Conservation (phyloP, 2,797 vertebrate genomes). For the Falco novaeseelandiae region DNA sequence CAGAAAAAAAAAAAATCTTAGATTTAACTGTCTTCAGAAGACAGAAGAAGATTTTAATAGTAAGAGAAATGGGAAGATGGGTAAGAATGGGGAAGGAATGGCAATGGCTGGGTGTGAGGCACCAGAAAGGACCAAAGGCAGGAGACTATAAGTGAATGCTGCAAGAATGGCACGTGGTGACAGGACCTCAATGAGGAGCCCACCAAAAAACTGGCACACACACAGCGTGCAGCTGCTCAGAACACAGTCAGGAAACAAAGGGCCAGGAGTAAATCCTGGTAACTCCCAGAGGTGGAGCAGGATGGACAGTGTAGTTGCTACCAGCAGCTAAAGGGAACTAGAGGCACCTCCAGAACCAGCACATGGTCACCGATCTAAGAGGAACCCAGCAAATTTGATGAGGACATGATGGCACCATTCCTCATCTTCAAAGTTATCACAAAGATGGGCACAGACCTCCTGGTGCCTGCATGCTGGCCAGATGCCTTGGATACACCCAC, state of each 20-base stretch:
- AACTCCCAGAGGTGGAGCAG: background rate
- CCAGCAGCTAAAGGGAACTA: background rate
- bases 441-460: accelerated
- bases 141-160: background rate
- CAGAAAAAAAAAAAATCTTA: background rate
- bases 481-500: background rate
- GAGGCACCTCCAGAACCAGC: background rate
- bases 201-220: background rate
- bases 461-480: background rate
- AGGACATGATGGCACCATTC: background rate
- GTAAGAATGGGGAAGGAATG: background rate
- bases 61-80: background rate
- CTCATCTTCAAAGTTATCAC: background rate
- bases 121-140: background rate
- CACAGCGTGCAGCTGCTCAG: accelerated
- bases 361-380: accelerated
- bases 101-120: background rate
- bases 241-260: background rate
- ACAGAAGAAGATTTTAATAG: background rate
- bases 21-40: background rate
- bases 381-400: background rate
- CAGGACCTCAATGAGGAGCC: background rate
- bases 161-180: background rate
- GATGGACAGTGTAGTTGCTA: background rate
- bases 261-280: background rate